Base-by-base conservation (phyloP, 1,140 invertebrate species). In the Hirudo medicinalis region DNA sequence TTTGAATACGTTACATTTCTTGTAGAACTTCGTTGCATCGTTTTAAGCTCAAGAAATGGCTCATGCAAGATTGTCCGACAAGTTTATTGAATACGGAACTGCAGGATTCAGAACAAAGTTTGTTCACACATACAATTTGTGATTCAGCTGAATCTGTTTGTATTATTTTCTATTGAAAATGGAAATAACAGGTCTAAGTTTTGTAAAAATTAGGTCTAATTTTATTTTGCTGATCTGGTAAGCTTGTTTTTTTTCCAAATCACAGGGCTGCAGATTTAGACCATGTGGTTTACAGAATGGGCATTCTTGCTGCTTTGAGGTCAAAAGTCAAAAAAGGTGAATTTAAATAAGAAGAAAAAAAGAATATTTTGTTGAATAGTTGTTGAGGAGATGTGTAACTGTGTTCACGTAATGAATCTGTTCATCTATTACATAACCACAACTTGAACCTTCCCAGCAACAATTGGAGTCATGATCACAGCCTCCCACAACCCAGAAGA, bases 401-500 rank as follows among this genome's bases (percentile, higher is more conserved):
- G 13, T 54, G 8, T 20, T 70, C 25, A 15, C 68, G 54, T 9
- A 53, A 67, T n/a, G 27, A 32, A 40, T 67, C 3, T 29, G 69
- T 20, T 71, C 49, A 36, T 36, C 32, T 36, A 20, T 22, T 57
- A 2, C 29, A 71, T n/a, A 71, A 20, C 20, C 2, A 15, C 2
- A 63, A 25, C 19, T 72, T n/a, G 43, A 71, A 22, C 36, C 29
- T 20, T 22, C 29, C 25, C 43, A 73, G 69, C 69, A 32, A 67
- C 68, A 11, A 79, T 81, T 79, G 96, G 96, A 54, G 86, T 97
- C 1, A 97, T 99, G 94, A 95, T 99, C 76, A 99, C 97, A 25
- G 97, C 97, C 0, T 98, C 94, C 4, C 97, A 99, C 78, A 99
- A 99, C 83, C 89, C 93, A 43, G 91, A 90, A 78, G 86, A 87